Evolutionary conservation across 2,797 vertebrate genomes (phyloP).

Genomic region (Columba guinea): DNA sequence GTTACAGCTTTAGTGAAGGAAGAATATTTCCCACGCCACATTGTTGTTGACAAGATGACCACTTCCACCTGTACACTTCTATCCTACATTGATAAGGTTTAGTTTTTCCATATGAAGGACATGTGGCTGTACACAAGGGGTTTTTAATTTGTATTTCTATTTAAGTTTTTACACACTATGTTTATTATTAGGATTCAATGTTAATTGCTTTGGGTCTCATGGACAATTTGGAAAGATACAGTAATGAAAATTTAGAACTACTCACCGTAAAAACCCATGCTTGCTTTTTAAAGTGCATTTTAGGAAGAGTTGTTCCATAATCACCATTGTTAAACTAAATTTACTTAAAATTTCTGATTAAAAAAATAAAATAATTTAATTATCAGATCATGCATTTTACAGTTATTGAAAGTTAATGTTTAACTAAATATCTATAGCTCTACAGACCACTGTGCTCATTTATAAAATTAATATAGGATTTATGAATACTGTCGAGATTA

Average conservation of each 20-base stretch:
- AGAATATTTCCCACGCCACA: rapidly evolving
- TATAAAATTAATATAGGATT: not conserved
- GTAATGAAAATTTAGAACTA: not conserved
- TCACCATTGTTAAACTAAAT: not conserved
- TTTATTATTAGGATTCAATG: not conserved
- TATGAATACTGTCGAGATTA: not conserved
- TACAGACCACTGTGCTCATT: not conserved
- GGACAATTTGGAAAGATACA: not conserved
- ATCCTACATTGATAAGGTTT: not conserved
- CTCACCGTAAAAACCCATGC: not conserved
- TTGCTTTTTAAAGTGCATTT: not conserved
- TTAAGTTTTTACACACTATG: not conserved
- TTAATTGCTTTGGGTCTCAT: not conserved
- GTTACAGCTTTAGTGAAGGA: not conserved
- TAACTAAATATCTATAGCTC: not conserved
- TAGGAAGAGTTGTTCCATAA: not conserved
- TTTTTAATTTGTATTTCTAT: not conserved
- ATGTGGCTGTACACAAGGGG: not conserved
- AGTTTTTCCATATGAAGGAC: not conserved
- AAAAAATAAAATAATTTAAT: not conserved
- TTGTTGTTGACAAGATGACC: not conserved
- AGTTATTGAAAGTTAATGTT: not conserved
- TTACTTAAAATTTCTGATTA: not conserved
- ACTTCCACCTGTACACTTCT: too few relatives aligned
- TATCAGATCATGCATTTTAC: not conserved